Evolutionary conservation across 2,113 vertebrate genomes (phyloP).

Genomic region (Boulengeromyrus knoepffleri): DNA sequence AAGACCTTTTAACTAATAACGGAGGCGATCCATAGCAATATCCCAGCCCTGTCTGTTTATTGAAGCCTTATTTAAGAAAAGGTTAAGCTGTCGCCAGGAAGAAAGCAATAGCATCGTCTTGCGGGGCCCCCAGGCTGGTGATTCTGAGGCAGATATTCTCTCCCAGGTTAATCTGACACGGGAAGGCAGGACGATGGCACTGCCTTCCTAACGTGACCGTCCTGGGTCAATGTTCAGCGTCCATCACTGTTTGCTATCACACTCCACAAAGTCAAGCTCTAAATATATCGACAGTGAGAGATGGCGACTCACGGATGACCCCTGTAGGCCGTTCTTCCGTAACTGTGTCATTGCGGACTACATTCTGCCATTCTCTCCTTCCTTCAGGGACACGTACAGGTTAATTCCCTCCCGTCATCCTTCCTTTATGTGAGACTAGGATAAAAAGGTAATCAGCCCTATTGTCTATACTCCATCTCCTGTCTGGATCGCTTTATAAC

Average conservation of each 20-base stretch:
- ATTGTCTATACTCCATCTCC: background rate
- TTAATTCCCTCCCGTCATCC: background rate
- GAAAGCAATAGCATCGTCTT: background rate
- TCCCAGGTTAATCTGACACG: constrained; percentile 4
- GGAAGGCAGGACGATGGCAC: background rate
- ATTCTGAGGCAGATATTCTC: background rate
- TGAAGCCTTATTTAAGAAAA: background rate
- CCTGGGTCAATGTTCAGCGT: background rate
- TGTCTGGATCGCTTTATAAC: background rate
- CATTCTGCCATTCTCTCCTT: background rate
- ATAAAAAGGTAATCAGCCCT: background rate
- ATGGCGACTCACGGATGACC: background rate
- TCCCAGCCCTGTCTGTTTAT: background rate
- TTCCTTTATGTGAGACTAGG: background rate
- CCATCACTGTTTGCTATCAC: background rate
- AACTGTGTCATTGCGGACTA: background rate
- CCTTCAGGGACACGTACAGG: background rate
- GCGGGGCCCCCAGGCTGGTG: background rate
- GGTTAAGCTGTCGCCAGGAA: background rate
- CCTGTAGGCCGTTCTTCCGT: background rate
- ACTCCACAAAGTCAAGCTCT: background rate
- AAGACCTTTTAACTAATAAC: constrained; percentile 5
- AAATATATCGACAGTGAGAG: constrained; percentile 1
- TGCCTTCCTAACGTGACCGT: background rate
- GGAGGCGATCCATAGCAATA: background rate